Conservation (phyloP, 2,113 vertebrate species). For the Cisticola juncidis region DNA sequence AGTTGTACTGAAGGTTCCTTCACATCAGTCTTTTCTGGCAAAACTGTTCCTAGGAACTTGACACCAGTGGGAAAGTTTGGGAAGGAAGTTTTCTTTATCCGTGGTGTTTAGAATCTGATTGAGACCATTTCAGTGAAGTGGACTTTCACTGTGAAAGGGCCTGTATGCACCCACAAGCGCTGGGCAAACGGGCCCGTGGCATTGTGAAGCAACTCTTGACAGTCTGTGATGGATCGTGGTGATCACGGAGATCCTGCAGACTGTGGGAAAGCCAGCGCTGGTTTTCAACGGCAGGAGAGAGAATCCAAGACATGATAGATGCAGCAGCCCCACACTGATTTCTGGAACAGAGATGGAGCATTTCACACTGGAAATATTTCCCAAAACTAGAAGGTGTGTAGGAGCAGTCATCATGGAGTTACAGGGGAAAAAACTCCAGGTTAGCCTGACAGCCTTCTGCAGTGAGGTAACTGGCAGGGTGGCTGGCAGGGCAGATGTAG, state of each 20-base stretch:
- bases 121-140: not conserved
- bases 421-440: not conserved
- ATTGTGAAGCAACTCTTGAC: not conserved
- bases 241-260: not conserved
- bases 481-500: not conserved
- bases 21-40: not conserved
- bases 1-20: not conserved
- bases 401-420: not conserved
- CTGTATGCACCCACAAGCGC: not conserved
- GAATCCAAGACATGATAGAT: not conserved
- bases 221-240: not conserved
- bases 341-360: not conserved
- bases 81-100: not conserved
- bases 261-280: accelerated
- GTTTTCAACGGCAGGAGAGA: not conserved
- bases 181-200: not conserved
- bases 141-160: not conserved
- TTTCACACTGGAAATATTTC: not conserved
- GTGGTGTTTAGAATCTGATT: not conserved
- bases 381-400: not conserved
- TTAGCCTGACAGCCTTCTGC: not conserved
- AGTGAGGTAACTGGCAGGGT: not conserved
- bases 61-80: not conserved
- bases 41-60: not conserved
- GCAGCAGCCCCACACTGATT: not conserved